These are phyloP conservation scores for Drosophila mayaguana DNA, from an alignment of 2,888 invertebrate species.

Conservation along the genomic window DNA sequence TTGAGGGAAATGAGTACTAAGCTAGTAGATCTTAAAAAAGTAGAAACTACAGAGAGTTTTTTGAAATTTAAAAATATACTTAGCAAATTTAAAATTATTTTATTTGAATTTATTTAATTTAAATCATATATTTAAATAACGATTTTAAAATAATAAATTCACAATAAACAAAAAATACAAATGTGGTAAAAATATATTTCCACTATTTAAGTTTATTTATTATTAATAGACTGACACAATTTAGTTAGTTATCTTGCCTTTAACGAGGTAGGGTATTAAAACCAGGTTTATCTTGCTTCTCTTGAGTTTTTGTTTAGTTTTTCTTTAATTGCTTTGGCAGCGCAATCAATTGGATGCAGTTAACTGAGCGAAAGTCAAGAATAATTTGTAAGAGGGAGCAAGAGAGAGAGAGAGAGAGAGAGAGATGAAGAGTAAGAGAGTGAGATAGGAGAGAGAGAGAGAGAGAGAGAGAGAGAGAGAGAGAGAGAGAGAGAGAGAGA, in stretches of 20 bases:
- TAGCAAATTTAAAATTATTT: too few relatives aligned
- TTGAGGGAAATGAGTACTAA: not conserved
- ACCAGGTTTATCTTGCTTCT: conserved; percentile 17
- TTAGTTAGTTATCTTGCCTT: too few relatives aligned
- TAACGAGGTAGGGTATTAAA: conserved; percentile 25
- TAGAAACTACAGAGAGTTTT: not conserved
- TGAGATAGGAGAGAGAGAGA: too few relatives aligned
- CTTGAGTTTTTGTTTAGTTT: conserved; percentile 27
- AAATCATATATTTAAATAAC: too few relatives aligned
- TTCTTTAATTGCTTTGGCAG: conserved; percentile 52
- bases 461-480: too few relatives aligned
- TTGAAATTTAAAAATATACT: too few relatives aligned
- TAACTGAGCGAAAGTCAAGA: conserved; percentile 70
- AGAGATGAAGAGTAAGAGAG: not conserved
- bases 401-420: not conserved
- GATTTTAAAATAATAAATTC: too few relatives aligned
- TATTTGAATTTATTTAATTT: too few relatives aligned
- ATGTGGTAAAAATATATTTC: too few relatives aligned
- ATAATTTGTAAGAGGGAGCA: conserved; percentile 51
- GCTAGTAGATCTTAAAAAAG: not conserved
- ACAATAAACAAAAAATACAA: too few relatives aligned
- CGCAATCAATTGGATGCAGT: conserved; percentile 57
- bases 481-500: conserved; percentile 8
- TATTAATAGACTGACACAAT: too few relatives aligned
- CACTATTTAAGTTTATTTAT: too few relatives aligned